A percentile compares a stretch with the other conserved stretches of the same genome.
phyloP scores from a whole-genome alignment of 1,140 invertebrate genomes.

The Archegozetes longisetosus region DNA sequence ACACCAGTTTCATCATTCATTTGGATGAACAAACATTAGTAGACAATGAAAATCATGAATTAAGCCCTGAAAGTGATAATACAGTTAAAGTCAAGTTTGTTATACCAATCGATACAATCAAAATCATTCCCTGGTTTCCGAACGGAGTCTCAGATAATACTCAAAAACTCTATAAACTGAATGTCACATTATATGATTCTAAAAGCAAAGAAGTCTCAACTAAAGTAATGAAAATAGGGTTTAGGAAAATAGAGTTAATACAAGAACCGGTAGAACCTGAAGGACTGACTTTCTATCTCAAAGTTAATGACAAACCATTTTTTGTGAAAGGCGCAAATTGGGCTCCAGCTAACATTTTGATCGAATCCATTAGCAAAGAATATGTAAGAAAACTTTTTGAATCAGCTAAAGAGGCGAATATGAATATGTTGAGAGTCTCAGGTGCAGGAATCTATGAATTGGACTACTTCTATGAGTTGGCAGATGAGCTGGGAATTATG shows the following conservation, averaged over 20 bases:
- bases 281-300: constrained; percentile 73
- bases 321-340: constrained; percentile 94
- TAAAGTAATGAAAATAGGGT: constrained; percentile 49
- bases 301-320: constrained; percentile 65
- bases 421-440: constrained; percentile 95
- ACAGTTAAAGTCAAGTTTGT: neutral
- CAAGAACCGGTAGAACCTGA: constrained; percentile 26
- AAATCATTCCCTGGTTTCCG: neutral
- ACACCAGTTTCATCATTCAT: neutral
- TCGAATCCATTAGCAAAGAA: constrained; percentile 45
- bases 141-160: neutral
- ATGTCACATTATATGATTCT: constrained; percentile 12
- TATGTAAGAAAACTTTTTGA: constrained; percentile 39
- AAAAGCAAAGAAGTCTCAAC: constrained; percentile 23
- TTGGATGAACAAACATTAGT: neutral
- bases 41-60: neutral
- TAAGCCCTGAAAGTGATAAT: neutral
- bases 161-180: constrained; percentile 12
- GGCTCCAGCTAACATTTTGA: constrained; percentile 76
- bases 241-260: constrained; percentile 57
- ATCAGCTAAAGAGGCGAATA: constrained; percentile 57
- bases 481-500: constrained; percentile 29
- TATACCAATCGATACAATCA: neutral
- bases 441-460: constrained; percentile 90
- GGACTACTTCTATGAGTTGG: constrained; percentile 70